Conservation (phyloP, 2,888 invertebrate genomes). For the Amblyjoppa fuscipennis region DNA sequence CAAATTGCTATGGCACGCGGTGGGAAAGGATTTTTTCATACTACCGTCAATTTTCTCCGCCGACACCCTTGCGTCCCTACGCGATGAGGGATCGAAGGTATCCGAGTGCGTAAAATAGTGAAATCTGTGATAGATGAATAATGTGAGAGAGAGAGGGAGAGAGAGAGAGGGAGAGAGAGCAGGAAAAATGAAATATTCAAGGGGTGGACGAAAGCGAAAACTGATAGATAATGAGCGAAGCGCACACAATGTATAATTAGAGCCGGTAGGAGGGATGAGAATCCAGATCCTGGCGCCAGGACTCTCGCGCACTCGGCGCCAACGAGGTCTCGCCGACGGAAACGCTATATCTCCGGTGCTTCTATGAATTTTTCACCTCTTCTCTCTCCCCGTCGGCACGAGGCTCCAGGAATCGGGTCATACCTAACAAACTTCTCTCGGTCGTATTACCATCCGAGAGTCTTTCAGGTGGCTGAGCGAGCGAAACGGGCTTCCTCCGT, state of each 20-base stretch:
- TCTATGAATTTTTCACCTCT: slow-evolving; percentile 59
- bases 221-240: slow-evolving; percentile 42
- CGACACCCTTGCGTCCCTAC: not conserved
- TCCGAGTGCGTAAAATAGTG: slow-evolving; percentile 7
- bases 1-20: too few relatives aligned
- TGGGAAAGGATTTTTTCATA: too few relatives aligned
- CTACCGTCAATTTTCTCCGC: too few relatives aligned
- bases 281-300: slow-evolving; percentile 47
- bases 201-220: slow-evolving; percentile 36
- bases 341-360: slow-evolving; percentile 23
- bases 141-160: not conserved
- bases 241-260: slow-evolving; percentile 52
- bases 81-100: not conserved
- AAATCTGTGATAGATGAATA: slow-evolving; percentile 22
- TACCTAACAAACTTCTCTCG: slow-evolving; percentile 49
- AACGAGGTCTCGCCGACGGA: slow-evolving; percentile 33
- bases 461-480: slow-evolving; percentile 31
- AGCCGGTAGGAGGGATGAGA: slow-evolving; percentile 15
- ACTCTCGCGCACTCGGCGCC: slow-evolving; percentile 38
- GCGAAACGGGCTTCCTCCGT: slow-evolving; percentile 22
- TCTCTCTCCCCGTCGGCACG: not conserved
- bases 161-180: not conserved
- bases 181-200: slow-evolving; percentile 7
- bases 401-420: slow-evolving; percentile 46
- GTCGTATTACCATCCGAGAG: slow-evolving; percentile 52